Evolutionary conservation across 1,140 invertebrate genomes (phyloP), one percentile per base, ranked within the genome.

Genomic region (Scaptomyza pallida): DNA sequence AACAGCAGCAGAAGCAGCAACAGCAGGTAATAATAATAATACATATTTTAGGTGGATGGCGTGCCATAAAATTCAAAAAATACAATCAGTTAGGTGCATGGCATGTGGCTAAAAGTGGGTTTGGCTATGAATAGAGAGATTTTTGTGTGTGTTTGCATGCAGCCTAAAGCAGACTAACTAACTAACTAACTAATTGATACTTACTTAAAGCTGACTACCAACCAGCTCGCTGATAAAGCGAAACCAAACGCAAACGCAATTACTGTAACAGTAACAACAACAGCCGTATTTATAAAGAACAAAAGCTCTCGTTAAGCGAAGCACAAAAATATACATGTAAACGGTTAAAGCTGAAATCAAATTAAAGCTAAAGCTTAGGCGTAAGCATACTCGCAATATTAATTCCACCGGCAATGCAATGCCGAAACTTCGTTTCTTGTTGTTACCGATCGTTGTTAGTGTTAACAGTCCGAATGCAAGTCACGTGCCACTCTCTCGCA

Each of bases 251-350:
- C 67, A 41, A 51, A 61, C 41, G 26, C 61, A 86, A 80, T 80
- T 83, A 35, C 33, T 3, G 33, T n/a, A 12, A 35, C 33, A 81
- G 23, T 9, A n/a, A n/a, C n/a, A n/a, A n/a, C n/a, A n/a, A n/a
- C n/a, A n/a, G n/a, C n/a, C n/a, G 26, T 30, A 1, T 30, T 26
- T 26, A 55, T 67, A 40, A 70, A 77, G 64, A 67, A 81, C 68
- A 80, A 69, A 80, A 83, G 71, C 72, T 76, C 72, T 76, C 59
- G 65, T 81, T 75, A 82, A 74, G 56, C 40, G 43, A 41, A 56
- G 6, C 23, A 40, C 33, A 37, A 37, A 37, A 37, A 37, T n/a
- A 16, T 40, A 47, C 1, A 30, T 8, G 13, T 55, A 69, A 70
- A 44, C 50, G 40, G 60, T 35, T 23, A 16, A 12, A 40, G 8